Evolutionary conservation across 1,140 invertebrate species (phyloP).

Genomic region (Cryptotermes secundus): DNA sequence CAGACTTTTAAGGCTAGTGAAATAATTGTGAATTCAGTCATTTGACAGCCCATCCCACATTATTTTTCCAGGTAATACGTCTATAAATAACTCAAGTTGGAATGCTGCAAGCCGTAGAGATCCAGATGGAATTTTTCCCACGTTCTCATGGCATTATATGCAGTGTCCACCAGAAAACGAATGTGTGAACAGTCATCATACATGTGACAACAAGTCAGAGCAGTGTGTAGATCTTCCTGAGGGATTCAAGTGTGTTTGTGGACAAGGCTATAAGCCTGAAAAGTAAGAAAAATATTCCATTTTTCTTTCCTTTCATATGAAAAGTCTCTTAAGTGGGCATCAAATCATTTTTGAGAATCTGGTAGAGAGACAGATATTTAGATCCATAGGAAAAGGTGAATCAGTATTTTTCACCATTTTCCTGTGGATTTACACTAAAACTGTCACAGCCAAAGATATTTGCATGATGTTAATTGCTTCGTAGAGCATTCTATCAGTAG

Average conservation of each 20-base stretch:
- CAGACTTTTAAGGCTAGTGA: too few species aligned
- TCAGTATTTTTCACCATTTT: too few species aligned
- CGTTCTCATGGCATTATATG: conserved; percentile 81
- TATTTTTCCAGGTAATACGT: conserved; percentile 15
- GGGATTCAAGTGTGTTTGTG: conserved; percentile 86
- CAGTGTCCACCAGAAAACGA: conserved; percentile 91
- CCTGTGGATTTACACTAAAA: too few species aligned
- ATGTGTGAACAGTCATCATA: conserved; percentile 88
- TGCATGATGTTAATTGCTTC: too few species aligned
- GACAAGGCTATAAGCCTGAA: conserved; percentile 64
- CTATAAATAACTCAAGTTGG: conserved; percentile 23
- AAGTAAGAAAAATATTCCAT: conserved; percentile 34
- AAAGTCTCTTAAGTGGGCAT: too few species aligned
- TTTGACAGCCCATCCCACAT: neutral
- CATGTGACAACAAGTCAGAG: conserved; percentile 82
- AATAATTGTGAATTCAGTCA: too few species aligned
- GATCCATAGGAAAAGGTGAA: too few species aligned
- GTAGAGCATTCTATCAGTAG: too few species aligned
- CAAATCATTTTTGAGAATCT: too few species aligned
- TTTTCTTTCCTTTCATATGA: neutral
- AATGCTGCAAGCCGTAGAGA: conserved; percentile 40
- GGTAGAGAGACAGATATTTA: too few species aligned
- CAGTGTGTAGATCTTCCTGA: conserved; percentile 72
- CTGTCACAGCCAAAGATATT: too few species aligned
- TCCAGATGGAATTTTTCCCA: conserved; percentile 41